Conservation (phyloP, 1,140 invertebrate species). For the Drosophila tani region DNA sequence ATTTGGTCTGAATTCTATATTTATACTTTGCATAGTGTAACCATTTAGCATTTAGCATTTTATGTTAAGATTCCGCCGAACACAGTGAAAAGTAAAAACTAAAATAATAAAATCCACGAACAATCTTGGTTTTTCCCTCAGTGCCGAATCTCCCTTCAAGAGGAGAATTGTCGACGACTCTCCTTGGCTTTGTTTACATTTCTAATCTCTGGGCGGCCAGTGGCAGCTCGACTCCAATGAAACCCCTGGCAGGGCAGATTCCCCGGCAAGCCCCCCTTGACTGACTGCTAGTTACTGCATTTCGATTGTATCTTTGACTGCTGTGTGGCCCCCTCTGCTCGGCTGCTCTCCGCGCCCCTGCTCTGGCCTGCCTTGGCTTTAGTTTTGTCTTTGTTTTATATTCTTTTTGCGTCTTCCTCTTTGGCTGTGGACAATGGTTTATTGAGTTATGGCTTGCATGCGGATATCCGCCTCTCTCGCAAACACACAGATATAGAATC, state of each 20-base stretch:
- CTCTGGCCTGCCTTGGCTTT: slow-evolving; percentile 49
- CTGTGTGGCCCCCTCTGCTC: slow-evolving; percentile 13
- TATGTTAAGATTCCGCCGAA: too few species aligned
- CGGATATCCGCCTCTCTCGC: slow-evolving; percentile 71
- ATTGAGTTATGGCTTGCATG: slow-evolving; percentile 83
- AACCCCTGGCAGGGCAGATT: background rate
- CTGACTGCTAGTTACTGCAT: slow-evolving; percentile 71
- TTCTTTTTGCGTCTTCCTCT: slow-evolving; percentile 58
- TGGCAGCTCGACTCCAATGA: slow-evolving; percentile 13
- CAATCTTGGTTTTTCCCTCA: background rate
- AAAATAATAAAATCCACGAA: too few species aligned
- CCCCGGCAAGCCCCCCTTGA: background rate
- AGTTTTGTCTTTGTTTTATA: slow-evolving; percentile 72
- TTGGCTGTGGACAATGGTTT: slow-evolving; percentile 75
- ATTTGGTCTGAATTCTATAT: background rate
- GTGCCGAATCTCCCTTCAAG: slow-evolving; percentile 19
- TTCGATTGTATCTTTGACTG: slow-evolving; percentile 83
- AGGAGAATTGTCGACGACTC: slow-evolving; percentile 33
- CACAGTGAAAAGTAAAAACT: too few species aligned
- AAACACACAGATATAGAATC: slow-evolving; percentile 14
- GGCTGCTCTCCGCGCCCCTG: background rate
- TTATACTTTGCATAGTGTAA: background rate
- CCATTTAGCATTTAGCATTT: too few species aligned
- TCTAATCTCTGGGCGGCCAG: slow-evolving; percentile 64
- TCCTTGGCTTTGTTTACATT: slow-evolving; percentile 78